These are phyloP conservation scores for Pitangus sulphuratus DNA, from an alignment of 2,797 vertebrate genomes.

Conservation along the genomic window DNA sequence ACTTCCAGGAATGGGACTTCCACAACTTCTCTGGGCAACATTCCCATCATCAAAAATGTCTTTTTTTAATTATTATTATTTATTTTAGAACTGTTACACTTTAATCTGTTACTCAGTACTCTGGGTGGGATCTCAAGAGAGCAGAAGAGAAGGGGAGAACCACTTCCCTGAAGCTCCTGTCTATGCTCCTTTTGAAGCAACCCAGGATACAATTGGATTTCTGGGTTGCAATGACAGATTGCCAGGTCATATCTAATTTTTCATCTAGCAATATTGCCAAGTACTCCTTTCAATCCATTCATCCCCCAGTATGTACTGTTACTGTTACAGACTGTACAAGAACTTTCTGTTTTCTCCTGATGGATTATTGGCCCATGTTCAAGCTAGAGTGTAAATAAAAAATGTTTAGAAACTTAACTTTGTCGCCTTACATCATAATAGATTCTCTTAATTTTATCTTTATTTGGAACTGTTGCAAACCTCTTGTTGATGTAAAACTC, in stretches of 20 bases:
- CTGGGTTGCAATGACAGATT: background rate
- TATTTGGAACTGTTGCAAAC: slow-evolving; percentile 19
- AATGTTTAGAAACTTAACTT: slow-evolving; percentile 47
- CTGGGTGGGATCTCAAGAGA: background rate
- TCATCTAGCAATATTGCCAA: background rate
- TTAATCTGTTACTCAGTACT: background rate
- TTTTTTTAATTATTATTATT: background rate
- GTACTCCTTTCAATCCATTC: background rate
- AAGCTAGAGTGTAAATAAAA: slow-evolving; percentile 61
- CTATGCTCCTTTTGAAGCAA: background rate
- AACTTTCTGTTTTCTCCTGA: slow-evolving; percentile 49
- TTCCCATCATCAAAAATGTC: background rate
- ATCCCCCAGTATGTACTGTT: background rate
- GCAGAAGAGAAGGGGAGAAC: background rate
- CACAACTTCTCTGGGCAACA: background rate
- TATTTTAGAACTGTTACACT: background rate
- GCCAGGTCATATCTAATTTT: background rate
- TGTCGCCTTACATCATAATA: slow-evolving; percentile 29
- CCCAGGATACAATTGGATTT: fast-evolving
- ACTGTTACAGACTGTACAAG: background rate
- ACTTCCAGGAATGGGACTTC: background rate
- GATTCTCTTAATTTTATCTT: background rate
- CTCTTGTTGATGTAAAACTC: background rate
- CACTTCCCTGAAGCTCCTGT: fast-evolving
- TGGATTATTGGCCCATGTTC: slow-evolving; percentile 55